Conservation (phyloP, 2,888 invertebrate species). For the Lepidochrysops patricia region DNA sequence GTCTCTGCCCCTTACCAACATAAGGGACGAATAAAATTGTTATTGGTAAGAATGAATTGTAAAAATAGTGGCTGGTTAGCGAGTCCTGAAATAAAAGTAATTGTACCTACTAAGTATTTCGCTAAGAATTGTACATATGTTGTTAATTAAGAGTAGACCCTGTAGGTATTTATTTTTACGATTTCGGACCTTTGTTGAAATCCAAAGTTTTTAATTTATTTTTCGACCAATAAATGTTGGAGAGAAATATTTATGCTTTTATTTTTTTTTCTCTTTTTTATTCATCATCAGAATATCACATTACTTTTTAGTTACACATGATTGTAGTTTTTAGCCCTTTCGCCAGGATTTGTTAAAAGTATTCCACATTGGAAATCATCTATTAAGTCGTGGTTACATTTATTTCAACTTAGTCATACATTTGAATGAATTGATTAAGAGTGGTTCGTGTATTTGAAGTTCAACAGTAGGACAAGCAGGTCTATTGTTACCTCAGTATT, state of each 20-base stretch:
- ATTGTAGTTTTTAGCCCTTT: too few species aligned
- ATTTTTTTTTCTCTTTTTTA: slow-evolving; percentile 12
- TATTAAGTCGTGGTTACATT: too few species aligned
- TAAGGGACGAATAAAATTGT: slow-evolving; percentile 51
- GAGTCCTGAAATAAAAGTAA: slow-evolving; percentile 35
- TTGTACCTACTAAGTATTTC: slow-evolving; percentile 54
- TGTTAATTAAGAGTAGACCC: slow-evolving; percentile 61
- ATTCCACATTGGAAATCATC: too few species aligned
- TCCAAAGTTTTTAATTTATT: slow-evolving; percentile 75
- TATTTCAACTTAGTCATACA: background rate
- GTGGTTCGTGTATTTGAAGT: background rate
- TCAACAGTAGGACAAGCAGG: background rate
- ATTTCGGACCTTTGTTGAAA: slow-evolving; percentile 72
- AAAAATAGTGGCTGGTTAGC: slow-evolving; percentile 38
- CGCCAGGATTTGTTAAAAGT: too few species aligned
- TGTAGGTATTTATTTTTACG: slow-evolving; percentile 72
- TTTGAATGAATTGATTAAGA: background rate
- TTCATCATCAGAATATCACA: background rate
- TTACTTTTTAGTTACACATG: too few species aligned
- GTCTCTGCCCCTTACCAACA: slow-evolving; percentile 38
- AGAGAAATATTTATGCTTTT: slow-evolving; percentile 57
- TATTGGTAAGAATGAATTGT: slow-evolving; percentile 41
- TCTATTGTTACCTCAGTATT: background rate
- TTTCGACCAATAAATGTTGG: slow-evolving; percentile 76
- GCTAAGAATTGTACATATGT: slow-evolving; percentile 60